A percentile compares a stretch with the other conserved stretches of the same genome.
Conservation (phyloP, 2,888 invertebrate species). For the Lithophane semibrunnea region DNA sequence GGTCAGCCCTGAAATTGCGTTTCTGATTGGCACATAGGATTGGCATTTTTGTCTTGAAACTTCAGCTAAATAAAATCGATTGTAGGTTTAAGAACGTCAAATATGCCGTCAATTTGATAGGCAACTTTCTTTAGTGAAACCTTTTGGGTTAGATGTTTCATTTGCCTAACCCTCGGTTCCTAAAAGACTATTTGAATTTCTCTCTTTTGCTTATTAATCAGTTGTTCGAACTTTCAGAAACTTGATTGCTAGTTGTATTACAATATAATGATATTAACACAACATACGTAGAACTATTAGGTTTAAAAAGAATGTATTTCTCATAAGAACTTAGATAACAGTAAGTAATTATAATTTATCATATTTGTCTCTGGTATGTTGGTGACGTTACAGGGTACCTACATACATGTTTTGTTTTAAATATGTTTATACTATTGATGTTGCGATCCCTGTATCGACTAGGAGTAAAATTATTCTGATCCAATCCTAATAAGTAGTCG, state of each 20-base stretch:
- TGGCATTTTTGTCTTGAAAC: not conserved
- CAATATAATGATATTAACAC: not conserved
- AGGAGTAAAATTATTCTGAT: not conserved
- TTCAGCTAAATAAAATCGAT: slow-evolving; percentile 1
- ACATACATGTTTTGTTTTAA: too few relatives aligned
- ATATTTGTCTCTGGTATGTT: too few relatives aligned
- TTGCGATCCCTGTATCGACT: not conserved
- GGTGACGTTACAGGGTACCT: too few relatives aligned
- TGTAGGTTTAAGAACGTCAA: not conserved
- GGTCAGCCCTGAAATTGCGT: too few relatives aligned
- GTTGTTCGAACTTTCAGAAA: not conserved
- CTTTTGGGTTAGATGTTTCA: not conserved
- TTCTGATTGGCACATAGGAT: too few relatives aligned
- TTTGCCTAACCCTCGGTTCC: not conserved
- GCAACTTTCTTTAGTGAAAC: not conserved
- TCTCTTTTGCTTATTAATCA: not conserved
- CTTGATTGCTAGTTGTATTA: not conserved
- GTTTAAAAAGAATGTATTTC: too few relatives aligned
- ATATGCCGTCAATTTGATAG: not conserved
- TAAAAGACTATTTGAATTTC: not conserved
- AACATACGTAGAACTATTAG: too few relatives aligned
- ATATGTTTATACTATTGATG: too few relatives aligned
- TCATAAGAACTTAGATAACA: too few relatives aligned
- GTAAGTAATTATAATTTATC: too few relatives aligned
- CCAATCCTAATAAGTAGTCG: not conserved